These are phyloP conservation scores for Oryzias woworae DNA, from an alignment of 2,113 vertebrate genomes.

Conservation along the genomic window DNA sequence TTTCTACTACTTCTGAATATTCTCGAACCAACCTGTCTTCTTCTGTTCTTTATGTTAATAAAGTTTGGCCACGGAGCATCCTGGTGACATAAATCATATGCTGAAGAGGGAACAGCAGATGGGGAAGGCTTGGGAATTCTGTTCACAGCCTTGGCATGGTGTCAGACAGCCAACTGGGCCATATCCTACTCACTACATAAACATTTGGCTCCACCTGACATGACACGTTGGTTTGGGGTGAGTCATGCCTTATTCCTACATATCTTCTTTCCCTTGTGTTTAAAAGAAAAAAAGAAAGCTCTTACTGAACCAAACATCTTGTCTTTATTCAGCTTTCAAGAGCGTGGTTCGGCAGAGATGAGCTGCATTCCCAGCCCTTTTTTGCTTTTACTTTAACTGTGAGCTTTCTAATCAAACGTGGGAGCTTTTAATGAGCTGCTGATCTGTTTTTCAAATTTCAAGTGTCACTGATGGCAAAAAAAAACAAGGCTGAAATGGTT, in stretches of 20 bases:
- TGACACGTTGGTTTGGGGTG: slow-evolving; percentile 48
- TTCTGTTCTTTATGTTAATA: slow-evolving; percentile 2
- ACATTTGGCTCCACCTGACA: slow-evolving; percentile 43
- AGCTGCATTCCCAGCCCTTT: neutral
- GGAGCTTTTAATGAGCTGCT: slow-evolving; percentile 17
- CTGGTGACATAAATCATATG: slow-evolving; percentile 15
- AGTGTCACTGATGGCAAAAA: neutral
- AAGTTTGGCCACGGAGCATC: neutral
- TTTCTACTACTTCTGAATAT: slow-evolving; percentile 5
- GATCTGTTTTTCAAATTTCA: neutral
- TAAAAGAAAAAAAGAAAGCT: slow-evolving; percentile 5
- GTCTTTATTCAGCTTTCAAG: slow-evolving; percentile 8
- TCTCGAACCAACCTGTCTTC: neutral
- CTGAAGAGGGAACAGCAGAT: slow-evolving; percentile 17
- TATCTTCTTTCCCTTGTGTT: slow-evolving; percentile 14
- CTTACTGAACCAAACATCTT: neutral
- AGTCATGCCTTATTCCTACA: slow-evolving; percentile 29
- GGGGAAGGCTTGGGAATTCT: slow-evolving; percentile 21
- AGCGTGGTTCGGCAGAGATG: slow-evolving; percentile 27
- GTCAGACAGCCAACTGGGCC: slow-evolving; percentile 18
- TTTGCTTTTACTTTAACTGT: neutral
- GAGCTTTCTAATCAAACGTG: slow-evolving; percentile 27
- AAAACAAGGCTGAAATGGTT: slow-evolving; percentile 3
- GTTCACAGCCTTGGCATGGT: slow-evolving; percentile 25
- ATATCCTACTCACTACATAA: slow-evolving; percentile 38